phyloP scores from a whole-genome alignment of 2,113 vertebrate species.

The human region GRCh38 chr5:142439501-142440000 shows the following conservation, averaged over 20 bases:
- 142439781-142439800: background rate
- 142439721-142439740: background rate
- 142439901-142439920: no score
- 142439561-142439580: constrained; percentile 7
- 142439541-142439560: constrained; percentile 18
- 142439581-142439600: constrained; percentile 37
- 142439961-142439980: no score
- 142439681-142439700: background rate
- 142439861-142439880: background rate
- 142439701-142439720: background rate
- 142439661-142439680: background rate
- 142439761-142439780: background rate
- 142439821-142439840: background rate
- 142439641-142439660: background rate
- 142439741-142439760: background rate
- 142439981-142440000: no score
- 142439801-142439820: background rate
- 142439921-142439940: no score
- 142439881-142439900: background rate
- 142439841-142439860: background rate
- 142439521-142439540: constrained; percentile 37
- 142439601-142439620: background rate
- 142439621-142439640: background rate
- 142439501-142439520: constrained; percentile 70
- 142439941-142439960: no score